Evolutionary conservation across 1,140 invertebrate genomes (phyloP).

Genomic region (Magallana angulata): DNA sequence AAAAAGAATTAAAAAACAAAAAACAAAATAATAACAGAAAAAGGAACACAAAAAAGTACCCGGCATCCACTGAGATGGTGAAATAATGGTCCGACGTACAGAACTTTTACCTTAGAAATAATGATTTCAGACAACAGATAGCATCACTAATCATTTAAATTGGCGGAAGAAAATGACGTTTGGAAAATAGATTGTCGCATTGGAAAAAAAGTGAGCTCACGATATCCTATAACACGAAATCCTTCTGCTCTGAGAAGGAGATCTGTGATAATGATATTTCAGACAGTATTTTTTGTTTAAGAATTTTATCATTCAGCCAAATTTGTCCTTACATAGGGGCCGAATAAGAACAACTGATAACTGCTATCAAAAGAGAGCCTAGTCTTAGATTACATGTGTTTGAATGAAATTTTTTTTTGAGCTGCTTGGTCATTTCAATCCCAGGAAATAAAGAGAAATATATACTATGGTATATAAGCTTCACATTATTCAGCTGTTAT

Average conservation of each 20-base stretch:
- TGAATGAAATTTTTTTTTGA: no score
- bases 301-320: background rate
- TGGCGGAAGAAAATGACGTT: constrained; percentile 29
- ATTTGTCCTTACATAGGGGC: background rate
- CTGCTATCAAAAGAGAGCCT: no score
- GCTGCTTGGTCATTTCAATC: no score
- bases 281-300: background rate
- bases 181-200: constrained; percentile 11
- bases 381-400: no score
- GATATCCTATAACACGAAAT: background rate
- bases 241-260: background rate
- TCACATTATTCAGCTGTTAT: no score
- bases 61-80: background rate
- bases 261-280: background rate
- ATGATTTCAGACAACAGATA: constrained; percentile 20
- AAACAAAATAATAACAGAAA: background rate
- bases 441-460: no score
- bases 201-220: background rate
- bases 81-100: background rate
- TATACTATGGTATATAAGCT: no score
- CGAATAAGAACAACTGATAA: no score
- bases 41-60: background rate
- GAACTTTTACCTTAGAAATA: constrained; percentile 11
- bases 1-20: background rate
- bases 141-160: constrained; percentile 29